phyloP scores from a whole-genome alignment of 2,113 vertebrate genomes.

The Galeopterus variegatus region DNA sequence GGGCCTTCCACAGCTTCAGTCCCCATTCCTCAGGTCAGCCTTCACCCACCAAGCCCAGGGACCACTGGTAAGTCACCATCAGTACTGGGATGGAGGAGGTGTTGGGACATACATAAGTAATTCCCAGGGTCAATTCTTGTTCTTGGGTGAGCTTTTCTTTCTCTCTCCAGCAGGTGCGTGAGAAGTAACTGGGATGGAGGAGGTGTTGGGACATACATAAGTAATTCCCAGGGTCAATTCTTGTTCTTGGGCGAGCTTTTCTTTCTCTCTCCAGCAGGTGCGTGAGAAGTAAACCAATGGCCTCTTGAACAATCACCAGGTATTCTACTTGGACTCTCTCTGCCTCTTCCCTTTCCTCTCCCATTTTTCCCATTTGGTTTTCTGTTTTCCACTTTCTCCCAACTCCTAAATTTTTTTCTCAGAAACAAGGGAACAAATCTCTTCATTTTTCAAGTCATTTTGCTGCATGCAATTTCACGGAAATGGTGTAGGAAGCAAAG shows the following conservation, averaged over 20 bases:
- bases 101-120: not conserved
- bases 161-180: not conserved
- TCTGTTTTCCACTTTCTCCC: not conserved
- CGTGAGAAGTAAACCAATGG: not conserved
- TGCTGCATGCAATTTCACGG: not conserved
- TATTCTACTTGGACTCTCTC: not conserved
- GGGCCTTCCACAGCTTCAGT: not conserved
- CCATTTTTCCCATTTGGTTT: not conserved
- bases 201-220: not conserved
- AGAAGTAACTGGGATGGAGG: not conserved
- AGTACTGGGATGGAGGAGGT: not conserved
- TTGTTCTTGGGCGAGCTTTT: not conserved
- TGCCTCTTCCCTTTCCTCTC: not conserved
- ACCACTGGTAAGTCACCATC: not conserved
- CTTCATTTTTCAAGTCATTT: not conserved
- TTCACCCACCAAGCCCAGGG: not conserved
- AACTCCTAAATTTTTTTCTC: not conserved
- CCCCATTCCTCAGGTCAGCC: not conserved
- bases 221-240: not conserved
- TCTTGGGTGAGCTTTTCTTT: not conserved
- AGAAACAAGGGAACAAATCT: not conserved
- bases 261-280: not conserved
- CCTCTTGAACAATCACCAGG: not conserved
- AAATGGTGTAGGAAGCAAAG: slow-evolving; percentile 7
- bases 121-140: not conserved